Base-by-base conservation (phyloP, 2,888 invertebrate species). In the Eristalis arbustorum region DNA sequence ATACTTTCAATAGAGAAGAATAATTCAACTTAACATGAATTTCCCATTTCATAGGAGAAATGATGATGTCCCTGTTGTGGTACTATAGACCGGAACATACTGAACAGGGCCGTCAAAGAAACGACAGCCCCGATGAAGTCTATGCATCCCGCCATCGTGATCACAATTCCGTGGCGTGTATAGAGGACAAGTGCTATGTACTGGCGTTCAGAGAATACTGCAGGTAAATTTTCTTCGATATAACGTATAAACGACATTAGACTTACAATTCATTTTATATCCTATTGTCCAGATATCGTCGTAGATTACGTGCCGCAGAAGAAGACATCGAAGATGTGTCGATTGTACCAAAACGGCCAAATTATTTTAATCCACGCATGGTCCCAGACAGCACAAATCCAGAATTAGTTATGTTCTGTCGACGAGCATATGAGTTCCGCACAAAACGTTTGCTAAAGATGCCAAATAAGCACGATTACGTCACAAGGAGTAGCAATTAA, bases 11-110 rank as follows among this genome's bases (percentile, higher is more conserved):
- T 23, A 40, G 5, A 13, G 22, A 0, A 28, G n/a, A 28, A 25
- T 11, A 8, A 31, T n/a, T 18, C 0, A 49, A 31, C n/a, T 11
- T 0, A 18, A 61, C 10, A 18, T 6, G 8, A n/a, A 3, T 18
- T 62, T 31, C 5, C 31, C 18, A n/a, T 18, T 18, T 8, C 8
- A 0, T 49, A 98, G 98, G 97, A 83, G 98, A 98, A 93, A 98
- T 98, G 98, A 98, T 98, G 98, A 97, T 98, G 94, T 98, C 98
- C 3, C 94, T 99, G 84, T 94, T 98, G 89, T 99, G 99, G 99
- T 99, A 98, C 94, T 99, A 99, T 93, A 95, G 98, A 90, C 98
- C 98, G 0, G 99, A 99, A 93, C 98, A 99, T 93, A 98, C 98
- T 18, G 98, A 98, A 91, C 96, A 96, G 91, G 98, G 98, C 28